phyloP scores from a whole-genome alignment of 2,888 invertebrate genomes.

The Eristalis arbustorum region DNA sequence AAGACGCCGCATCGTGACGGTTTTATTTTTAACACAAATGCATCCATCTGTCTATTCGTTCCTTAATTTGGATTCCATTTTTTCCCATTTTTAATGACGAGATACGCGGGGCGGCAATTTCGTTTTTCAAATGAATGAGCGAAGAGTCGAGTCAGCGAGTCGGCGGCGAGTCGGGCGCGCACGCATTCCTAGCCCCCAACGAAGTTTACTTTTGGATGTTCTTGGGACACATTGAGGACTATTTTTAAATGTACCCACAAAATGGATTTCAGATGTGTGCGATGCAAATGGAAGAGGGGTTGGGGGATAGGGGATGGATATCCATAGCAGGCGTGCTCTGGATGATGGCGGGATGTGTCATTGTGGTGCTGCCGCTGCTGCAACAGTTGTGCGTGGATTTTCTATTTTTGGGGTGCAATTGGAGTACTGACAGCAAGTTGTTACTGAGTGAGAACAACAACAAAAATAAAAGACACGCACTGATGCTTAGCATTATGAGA shows the following conservation, averaged over 20 bases:
- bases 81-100: conserved; percentile 39
- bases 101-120: conserved; percentile 56
- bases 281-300: not conserved
- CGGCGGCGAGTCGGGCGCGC: conserved; percentile 37
- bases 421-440: conserved; percentile 41
- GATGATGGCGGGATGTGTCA: conserved; percentile 15
- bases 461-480: not conserved
- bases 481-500: conserved; percentile 3
- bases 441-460: conserved; percentile 33
- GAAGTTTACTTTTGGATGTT: conserved; percentile 69
- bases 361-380: conserved; percentile 12
- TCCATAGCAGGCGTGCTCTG: not conserved
- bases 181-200: conserved; percentile 71
- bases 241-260: conserved; percentile 64
- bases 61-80: conserved; percentile 49
- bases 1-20: conserved; percentile 62
- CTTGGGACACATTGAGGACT: conserved; percentile 59
- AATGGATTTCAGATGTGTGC: conserved; percentile 51
- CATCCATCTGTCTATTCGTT: conserved; percentile 71
- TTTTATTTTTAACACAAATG: conserved; percentile 70
- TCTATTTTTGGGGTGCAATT: conserved; percentile 56
- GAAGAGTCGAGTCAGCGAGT: conserved; percentile 9
- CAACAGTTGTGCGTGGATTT: conserved; percentile 67
- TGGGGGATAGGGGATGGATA: not conserved
- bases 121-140: conserved; percentile 57